Evolutionary conservation across 2,888 invertebrate species (phyloP).

Genomic region (Zygogramma bicolorata): DNA sequence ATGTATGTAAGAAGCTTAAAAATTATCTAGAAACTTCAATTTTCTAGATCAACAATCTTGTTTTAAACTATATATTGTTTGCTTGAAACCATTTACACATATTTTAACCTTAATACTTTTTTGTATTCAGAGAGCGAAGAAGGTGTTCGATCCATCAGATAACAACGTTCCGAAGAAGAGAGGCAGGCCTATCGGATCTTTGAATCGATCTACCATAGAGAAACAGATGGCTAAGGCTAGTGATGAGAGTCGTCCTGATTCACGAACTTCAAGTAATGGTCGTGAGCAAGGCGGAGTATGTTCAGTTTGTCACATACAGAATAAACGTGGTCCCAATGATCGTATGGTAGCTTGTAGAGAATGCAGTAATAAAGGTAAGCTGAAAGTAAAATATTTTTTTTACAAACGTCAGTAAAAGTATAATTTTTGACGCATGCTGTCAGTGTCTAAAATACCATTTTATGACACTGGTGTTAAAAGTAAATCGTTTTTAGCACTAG

Average conservation of each 20-base stretch:
- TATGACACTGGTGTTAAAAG: too few relatives aligned
- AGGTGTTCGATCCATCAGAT: slow-evolving; percentile 89
- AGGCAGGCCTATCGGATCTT: slow-evolving; percentile 75
- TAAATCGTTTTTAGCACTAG: too few relatives aligned
- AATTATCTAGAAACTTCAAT: too few relatives aligned
- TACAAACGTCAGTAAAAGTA: not conserved
- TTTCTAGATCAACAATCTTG: too few relatives aligned
- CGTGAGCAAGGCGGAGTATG: slow-evolving; percentile 72
- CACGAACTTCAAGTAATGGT: slow-evolving; percentile 62
- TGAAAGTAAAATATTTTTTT: not conserved
- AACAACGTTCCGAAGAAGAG: slow-evolving; percentile 82
- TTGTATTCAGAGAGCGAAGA: slow-evolving; percentile 83
- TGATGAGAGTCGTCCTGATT: slow-evolving; percentile 59
- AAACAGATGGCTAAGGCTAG: slow-evolving; percentile 63
- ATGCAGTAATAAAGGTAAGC: slow-evolving; percentile 77
- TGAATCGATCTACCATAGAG: slow-evolving; percentile 73
- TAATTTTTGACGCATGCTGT: not conserved
- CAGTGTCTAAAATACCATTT: not conserved
- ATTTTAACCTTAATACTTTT: not conserved
- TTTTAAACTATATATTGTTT: too few relatives aligned
- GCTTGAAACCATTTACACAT: not conserved
- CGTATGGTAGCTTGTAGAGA: slow-evolving; percentile 77
- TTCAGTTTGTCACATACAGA: slow-evolving; percentile 73
- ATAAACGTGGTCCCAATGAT: slow-evolving; percentile 72
- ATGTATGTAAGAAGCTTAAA: too few relatives aligned